Evolutionary conservation across 2,888 invertebrate species (phyloP), one percentile per base, ranked within the genome.

Genomic region (Yponomeuta evonymella): DNA sequence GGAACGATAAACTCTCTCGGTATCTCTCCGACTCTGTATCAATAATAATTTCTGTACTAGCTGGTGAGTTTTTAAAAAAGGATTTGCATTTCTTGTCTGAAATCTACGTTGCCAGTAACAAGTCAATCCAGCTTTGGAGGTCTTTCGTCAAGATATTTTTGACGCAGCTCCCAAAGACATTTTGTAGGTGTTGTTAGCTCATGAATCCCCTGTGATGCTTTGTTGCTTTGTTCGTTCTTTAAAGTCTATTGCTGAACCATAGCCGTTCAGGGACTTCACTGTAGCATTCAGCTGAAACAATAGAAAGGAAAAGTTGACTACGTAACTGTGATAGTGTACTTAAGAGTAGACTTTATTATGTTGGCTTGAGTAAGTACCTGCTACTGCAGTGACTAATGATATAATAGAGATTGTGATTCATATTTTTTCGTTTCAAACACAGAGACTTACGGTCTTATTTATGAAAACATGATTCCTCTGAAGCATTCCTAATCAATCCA

Each of bases 251-350:
- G 89, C 91, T 76, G 89, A 88, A 74, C 90, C 89, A 84, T 89
- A 89, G 76, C 90, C 88, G 78, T 83, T 80, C 74, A 89, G 88
- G 81, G 84, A 86, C 83, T 85, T 84, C 77, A 84, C 85, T 81
- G 87, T 86, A 79, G 83, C 85, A 74, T 85, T 84, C 81, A 87
- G 83, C 91, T 91, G 89, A 72, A 91, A 91, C 91, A 90, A 90
- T 82, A 73, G 77, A 58, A 58, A 83, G 74, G 63, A 30, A 33
- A 63, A 2, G 23, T 3, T 64, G 12, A 64, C 29, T 64, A 23
- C n/a, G 23, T 15, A 12, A 58, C 51, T 58, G 5, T 58, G 51
- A 58, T 43, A 43, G 43, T 43, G 43, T 43, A 43, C 43, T 43
- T 5, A 43, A 8, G 43, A 5, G 5, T 43, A 43, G 8, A 43